These are phyloP conservation scores for Epinephelus moara DNA, from an alignment of 2,113 vertebrate genomes.

Conservation along the genomic window DNA sequence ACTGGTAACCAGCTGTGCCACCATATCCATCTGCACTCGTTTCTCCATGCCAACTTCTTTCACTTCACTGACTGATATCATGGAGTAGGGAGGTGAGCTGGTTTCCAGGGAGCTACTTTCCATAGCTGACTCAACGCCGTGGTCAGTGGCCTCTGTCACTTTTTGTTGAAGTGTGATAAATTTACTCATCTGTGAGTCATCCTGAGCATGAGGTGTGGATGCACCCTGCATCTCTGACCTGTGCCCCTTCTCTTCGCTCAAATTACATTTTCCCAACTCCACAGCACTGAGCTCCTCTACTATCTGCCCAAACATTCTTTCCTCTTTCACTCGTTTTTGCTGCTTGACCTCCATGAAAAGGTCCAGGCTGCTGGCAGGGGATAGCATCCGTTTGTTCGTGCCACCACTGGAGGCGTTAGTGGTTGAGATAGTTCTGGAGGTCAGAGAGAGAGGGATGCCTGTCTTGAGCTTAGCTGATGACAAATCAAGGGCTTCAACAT, in stretches of 20 bases:
- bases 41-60: slow-evolving; percentile 81
- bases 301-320: slow-evolving; percentile 98
- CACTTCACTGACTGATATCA: slow-evolving; percentile 78
- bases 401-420: slow-evolving; percentile 91
- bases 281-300: slow-evolving; percentile 96
- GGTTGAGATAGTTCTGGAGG: slow-evolving; percentile 90
- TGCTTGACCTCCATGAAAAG: slow-evolving; percentile 97
- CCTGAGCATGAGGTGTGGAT: slow-evolving; percentile 50
- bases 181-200: slow-evolving; percentile 50
- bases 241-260: slow-evolving; percentile 88
- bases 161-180: slow-evolving; percentile 82
- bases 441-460: slow-evolving; percentile 93
- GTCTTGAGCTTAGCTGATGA: slow-evolving; percentile 91
- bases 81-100: slow-evolving; percentile 86
- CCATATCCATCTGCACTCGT: slow-evolving; percentile 85
- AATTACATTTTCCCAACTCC: slow-evolving; percentile 92
- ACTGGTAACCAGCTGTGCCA: slow-evolving; percentile 86
- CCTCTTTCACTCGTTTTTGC: slow-evolving; percentile 98
- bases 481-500: slow-evolving; percentile 89
- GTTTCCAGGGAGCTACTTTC: slow-evolving; percentile 89
- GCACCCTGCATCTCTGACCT: slow-evolving; percentile 81
- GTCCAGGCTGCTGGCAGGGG: slow-evolving; percentile 96
- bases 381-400: slow-evolving; percentile 95
- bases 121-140: slow-evolving; percentile 84
- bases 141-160: slow-evolving; percentile 84